phyloP scores from a whole-genome alignment of 2,113 vertebrate species.

The Clinocottus analis region DNA sequence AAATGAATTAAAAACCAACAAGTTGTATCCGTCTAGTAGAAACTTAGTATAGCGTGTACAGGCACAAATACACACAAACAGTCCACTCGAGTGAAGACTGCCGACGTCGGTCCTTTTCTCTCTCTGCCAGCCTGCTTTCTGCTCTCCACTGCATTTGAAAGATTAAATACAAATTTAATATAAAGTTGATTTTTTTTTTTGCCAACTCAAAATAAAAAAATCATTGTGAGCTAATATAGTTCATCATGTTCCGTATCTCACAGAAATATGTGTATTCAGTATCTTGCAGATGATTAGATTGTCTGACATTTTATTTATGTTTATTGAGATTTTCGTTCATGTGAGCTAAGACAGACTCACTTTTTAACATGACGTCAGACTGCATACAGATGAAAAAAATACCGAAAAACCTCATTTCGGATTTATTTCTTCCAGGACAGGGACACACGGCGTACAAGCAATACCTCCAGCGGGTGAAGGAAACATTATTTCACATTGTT shows the following conservation, averaged over 20 bases:
- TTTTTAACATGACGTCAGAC: background rate
- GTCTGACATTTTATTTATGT: too few species aligned
- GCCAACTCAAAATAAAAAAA: background rate
- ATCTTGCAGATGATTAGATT: too few species aligned
- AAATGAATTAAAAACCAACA: slow-evolving; percentile 16
- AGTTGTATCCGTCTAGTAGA: slow-evolving; percentile 19
- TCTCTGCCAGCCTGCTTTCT: background rate
- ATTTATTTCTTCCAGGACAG: background rate
- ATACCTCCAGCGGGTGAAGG: background rate
- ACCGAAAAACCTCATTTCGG: background rate
- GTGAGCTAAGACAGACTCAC: background rate
- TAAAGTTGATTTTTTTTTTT: too few species aligned
- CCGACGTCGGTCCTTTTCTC: slow-evolving; percentile 18
- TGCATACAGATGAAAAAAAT: background rate
- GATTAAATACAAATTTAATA: too few species aligned
- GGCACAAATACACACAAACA: background rate
- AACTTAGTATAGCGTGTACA: background rate
- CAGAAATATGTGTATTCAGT: too few species aligned
- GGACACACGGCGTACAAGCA: background rate
- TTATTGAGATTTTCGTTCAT: background rate
- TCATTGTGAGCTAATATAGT: background rate
- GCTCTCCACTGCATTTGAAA: background rate
- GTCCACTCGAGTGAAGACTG: background rate
- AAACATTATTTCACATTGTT: slow-evolving; percentile 13
- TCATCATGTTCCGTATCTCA: background rate